phyloP scores from a whole-genome alignment of 2,113 vertebrate species.

The Corythornis vintsioides region DNA sequence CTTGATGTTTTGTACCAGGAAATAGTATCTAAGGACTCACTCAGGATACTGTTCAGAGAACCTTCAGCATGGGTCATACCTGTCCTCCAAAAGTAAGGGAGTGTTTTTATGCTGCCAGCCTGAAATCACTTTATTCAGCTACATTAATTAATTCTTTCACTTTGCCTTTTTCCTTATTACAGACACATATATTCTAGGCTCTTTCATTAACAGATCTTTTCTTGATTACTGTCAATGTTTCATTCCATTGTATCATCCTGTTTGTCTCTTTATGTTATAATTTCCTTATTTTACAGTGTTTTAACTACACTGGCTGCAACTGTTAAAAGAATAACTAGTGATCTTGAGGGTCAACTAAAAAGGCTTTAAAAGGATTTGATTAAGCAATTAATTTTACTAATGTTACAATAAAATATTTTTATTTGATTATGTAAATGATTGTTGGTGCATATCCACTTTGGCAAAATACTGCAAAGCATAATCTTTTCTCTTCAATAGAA shows the following conservation, averaged over 20 bases:
- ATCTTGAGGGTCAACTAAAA: constrained; percentile 10
- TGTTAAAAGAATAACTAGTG: constrained; percentile 1
- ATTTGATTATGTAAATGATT: constrained; percentile 32
- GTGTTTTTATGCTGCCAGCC: not conserved
- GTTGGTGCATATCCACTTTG: constrained; percentile 1
- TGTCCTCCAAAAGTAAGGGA: not conserved
- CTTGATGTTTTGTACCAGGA: not conserved
- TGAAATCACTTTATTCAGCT: not conserved
- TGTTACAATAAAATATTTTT: constrained; percentile 9
- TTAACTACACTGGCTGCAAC: constrained; percentile 23
- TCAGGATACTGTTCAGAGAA: not conserved
- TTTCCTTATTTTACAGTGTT: constrained; percentile 38
- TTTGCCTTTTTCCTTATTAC: not conserved
- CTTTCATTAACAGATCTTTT: not conserved
- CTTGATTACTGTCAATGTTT: not conserved
- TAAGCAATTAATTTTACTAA: constrained; percentile 30
- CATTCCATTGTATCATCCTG: not conserved
- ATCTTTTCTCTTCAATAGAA: not conserved
- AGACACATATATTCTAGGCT: not conserved
- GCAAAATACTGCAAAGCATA: constrained; percentile 13
- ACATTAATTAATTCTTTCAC: not conserved
- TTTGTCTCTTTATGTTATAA: constrained; percentile 29
- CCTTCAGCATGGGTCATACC: not conserved
- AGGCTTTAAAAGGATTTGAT: constrained; percentile 27
- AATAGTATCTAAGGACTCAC: not conserved